Conservation (phyloP, 2,113 vertebrate species). For the Benitochromis conjunctus region DNA sequence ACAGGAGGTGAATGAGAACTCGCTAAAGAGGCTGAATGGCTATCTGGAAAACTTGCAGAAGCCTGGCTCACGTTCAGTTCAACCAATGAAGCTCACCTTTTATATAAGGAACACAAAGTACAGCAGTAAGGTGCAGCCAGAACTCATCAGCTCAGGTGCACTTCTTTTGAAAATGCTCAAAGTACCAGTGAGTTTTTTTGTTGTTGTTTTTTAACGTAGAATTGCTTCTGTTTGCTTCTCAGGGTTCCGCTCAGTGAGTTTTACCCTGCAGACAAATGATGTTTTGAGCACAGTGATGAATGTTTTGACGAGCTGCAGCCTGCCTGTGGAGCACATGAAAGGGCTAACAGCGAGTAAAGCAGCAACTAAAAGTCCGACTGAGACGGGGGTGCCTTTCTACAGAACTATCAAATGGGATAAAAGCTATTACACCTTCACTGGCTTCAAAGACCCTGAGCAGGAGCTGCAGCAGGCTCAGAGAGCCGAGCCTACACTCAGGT, state of each 20-base stretch:
- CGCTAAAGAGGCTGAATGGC: constrained; percentile 90
- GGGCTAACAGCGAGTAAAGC: constrained; percentile 40
- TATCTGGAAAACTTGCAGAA: constrained; percentile 93
- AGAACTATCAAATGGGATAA: constrained; percentile 94
- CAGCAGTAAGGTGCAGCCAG: constrained; percentile 65
- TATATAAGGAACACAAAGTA: constrained; percentile 86
- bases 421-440: constrained; percentile 91
- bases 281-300: constrained; percentile 87
- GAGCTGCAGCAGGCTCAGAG: constrained; percentile 83
- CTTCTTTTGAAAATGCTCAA: neutral
- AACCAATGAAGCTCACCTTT: constrained; percentile 88
- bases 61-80: constrained; percentile 76
- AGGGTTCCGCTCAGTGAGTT: constrained; percentile 91
- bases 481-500: constrained; percentile 84
- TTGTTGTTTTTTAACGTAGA: neutral
- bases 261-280: constrained; percentile 86
- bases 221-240: neutral
- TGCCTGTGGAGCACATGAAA: constrained; percentile 86
- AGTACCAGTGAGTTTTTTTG: neutral
- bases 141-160: constrained; percentile 75
- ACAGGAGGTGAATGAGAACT: constrained; percentile 97
- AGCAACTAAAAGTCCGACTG: constrained; percentile 19
- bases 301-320: constrained; percentile 90
- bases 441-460: constrained; percentile 90
- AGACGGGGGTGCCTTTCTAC: constrained; percentile 62